Base-by-base conservation (phyloP, 2,888 invertebrate species). In the Pandemis heparana region DNA sequence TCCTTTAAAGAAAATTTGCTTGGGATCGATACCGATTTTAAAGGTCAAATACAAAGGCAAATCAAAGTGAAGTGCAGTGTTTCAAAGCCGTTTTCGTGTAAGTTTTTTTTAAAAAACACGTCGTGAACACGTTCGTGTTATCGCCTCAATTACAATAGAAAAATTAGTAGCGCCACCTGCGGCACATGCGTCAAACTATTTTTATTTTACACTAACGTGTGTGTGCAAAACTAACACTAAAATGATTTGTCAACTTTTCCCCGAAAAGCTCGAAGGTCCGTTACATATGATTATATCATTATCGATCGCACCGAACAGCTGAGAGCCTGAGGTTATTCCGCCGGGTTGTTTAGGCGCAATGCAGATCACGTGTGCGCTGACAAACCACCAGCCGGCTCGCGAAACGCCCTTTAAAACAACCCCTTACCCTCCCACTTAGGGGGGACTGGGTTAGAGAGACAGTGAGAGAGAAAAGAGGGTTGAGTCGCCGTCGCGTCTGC, bases 281-380 rank as follows among this genome's bases (percentile, higher is more conserved):
- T 60, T 74, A 60, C 73, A 59, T 82, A 80, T 81, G 82, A 86
- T 89, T 85, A 89, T 85, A 84, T 83, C 84, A 86, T 82, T 91
- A 93, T 93, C 89, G 92, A 93, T 92, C 88, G 85, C 84, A 78
- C 83, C 76, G 82, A 92, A 92, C 93, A 93, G 93, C 93, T 93
- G 93, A 91, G 90, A 80, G 66, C 77, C 82, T 32, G 90, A 91
- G 92, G 90, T 89, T 90, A 88, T 87, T 85, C 89, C 85, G 92
- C 91, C 92, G 91, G 92, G 88, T 90, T 93, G 92, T 93, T 92
- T 92, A 93, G 94, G 92, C 94, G 94, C 94, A 94, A 92, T 94
- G 94, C 94, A 93, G 94, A 92, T 94, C 92, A 93, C 94, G 93
- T 94, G 94, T 92, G 92, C 90, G 92, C 89, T 85, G 89, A 85